Base-by-base conservation (phyloP, 1,140 invertebrate genomes). In the Papilio polytes region DNA sequence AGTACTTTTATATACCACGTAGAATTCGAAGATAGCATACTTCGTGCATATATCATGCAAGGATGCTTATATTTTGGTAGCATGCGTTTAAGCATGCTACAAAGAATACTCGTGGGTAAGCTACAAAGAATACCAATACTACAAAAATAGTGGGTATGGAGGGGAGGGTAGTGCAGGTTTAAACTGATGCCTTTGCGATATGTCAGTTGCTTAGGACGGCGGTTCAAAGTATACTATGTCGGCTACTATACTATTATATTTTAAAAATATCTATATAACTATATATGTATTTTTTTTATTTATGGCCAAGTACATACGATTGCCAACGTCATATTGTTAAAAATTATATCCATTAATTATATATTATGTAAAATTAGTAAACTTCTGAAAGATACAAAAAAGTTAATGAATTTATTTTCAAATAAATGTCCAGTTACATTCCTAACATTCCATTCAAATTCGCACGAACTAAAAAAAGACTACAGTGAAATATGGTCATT, bases 161-260 rank as follows among this genome's bases (percentile, higher is more conserved):
- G 26, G 63, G 26, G 18, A 26, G 66, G 41, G 36, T 70, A 63
- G 81, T 82, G 80, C 77, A 78, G 36, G 74, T 13, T 3, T 31
- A 41, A 63, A 66, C 70, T 80, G 56, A 82, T 82, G 74, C 81
- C 85, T 84, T 84, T 72, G 88, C 88, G 92, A 93, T 92, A 93
- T 93, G 92, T 94, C 81, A 83, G 87, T 92, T 90, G 87, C 87
- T 88, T 72, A 90, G 92, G 92, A 94, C 92, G 92, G 92, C 87
- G 88, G 86, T 91, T 88, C 77, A 81, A 86, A 85, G 88, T 86
- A 90, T 87, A 89, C 77, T 78, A 46, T 80, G 70, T 81, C 70
- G 41, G 48, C 53, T 80, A 66, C 89, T 73, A 83, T 85, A 84
- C 85, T 86, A 88, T 56, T 85, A 84, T 66, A 63, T 78, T 86